Evolutionary conservation across 2,797 vertebrate species (phyloP), one percentile per base, ranked within the genome.

Genomic region (Octomys mimax): DNA sequence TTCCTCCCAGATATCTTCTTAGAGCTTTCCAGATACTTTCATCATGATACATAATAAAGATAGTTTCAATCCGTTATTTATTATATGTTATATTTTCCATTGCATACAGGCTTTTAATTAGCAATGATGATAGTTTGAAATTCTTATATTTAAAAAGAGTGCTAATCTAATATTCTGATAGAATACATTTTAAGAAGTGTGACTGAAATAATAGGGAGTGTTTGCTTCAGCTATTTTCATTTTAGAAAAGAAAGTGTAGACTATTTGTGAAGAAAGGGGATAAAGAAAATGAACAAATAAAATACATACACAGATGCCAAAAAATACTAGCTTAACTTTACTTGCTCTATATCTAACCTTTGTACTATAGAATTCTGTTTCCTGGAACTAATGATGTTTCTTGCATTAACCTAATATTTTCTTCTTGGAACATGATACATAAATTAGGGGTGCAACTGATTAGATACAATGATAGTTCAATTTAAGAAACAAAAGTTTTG

Each of bases 401-500:
- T 18, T 78, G 22, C 0, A 13, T 93, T 96, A 68, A 77, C 91
- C 46, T 92, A 86, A 28, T 61, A 66, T 83, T 94, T 91, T 92
- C 59, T 93, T 94, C 88, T 68, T 31, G 66, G 28, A 83, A 71
- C 22, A 36, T 82, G 64, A 84, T 70, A 33, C 78, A 66, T 92
- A 97, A 95, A 57, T 88, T 86, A 89, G n/a, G 61, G 49, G 90
- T 92, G 19, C 81, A 96, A 91, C 54, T 26, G 79, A 80, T 92
- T n/a, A 90, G 85, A 82, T 93, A 31, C 78, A 71, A 64, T 90
- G 52, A 80, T 73, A 94, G 92, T 92, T 90, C 89, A 64, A 90
- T 85, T 87, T 91, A 80, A 75, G 87, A 90, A 95, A 97, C 12
- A 13, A 33, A 68, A n/a, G 75, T 95, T 95, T 92, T 49, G 79